Percentiles rank a stretch among this genome's conserved stretches.
Conservation (phyloP, 2,113 vertebrate species). For the Calidris pugnax region DNA sequence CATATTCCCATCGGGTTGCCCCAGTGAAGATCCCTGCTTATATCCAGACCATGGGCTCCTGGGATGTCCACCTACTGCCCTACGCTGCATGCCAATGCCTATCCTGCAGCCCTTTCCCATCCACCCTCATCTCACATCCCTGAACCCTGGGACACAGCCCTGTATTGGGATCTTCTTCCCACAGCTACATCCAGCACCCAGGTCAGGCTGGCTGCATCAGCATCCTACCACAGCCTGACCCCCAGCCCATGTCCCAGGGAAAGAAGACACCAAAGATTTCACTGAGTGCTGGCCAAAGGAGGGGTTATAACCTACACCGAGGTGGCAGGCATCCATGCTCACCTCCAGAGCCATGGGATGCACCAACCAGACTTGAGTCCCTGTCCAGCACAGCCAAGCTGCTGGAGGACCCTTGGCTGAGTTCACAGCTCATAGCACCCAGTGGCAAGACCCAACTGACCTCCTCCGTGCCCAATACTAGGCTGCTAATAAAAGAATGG, state of each 20-base stretch:
- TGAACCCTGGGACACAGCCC: background rate
- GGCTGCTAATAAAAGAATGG: background rate
- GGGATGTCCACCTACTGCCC: background rate
- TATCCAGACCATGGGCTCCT: background rate
- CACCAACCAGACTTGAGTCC: background rate
- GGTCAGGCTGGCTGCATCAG: background rate
- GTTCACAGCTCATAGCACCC: background rate
- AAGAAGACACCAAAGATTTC: background rate
- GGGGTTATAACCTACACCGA: rapidly evolving
- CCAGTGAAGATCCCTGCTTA: background rate
- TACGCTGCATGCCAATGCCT: rapidly evolving
- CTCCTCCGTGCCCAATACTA: background rate
- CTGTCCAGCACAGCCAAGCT: background rate
- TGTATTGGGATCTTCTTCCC: background rate
- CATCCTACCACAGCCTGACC: background rate
- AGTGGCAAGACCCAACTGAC: background rate
- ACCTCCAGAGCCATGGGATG: background rate
- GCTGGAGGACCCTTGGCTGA: background rate
- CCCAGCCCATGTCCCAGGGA: background rate
- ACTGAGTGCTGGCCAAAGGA: background rate
- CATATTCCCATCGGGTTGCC: background rate
- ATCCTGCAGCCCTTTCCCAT: background rate
- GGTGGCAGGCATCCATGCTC: background rate
- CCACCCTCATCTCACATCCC: background rate
- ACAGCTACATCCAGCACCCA: background rate